Percentiles rank a stretch among this genome's conserved stretches.
Evolutionary conservation across 1,140 invertebrate genomes (phyloP).

Genomic region (Eurytemora carolleeae): DNA sequence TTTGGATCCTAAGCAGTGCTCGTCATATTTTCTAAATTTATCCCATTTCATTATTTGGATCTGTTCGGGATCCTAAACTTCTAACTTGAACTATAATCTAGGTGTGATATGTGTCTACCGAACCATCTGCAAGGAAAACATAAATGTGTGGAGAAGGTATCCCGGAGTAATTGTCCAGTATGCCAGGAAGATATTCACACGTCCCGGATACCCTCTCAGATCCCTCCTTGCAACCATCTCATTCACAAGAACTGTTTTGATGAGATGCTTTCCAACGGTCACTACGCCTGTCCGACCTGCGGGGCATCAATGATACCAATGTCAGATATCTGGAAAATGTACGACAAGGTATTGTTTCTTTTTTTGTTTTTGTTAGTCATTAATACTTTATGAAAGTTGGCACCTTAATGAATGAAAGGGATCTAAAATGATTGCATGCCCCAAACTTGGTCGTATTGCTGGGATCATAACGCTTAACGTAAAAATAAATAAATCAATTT

Average conservation of each 20-base stretch:
- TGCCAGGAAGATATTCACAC: constrained; percentile 73
- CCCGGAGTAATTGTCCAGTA: constrained; percentile 60
- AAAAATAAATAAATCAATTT: no score
- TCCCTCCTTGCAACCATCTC: constrained; percentile 63
- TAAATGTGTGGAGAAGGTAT: constrained; percentile 69
- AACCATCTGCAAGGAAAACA: constrained; percentile 53
- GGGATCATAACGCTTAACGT: no score
- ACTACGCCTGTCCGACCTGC: constrained; percentile 68
- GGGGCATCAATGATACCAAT: constrained; percentile 47
- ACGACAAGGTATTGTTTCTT: constrained; percentile 15
- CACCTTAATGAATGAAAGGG: no score
- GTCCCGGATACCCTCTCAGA: constrained; percentile 59
- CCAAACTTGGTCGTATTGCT: no score
- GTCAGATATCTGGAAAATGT: neutral
- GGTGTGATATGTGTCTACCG: constrained; percentile 68
- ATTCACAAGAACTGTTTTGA: constrained; percentile 59
- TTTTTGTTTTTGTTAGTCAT: constrained; percentile 46
- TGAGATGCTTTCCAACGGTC: constrained; percentile 47
- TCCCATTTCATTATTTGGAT: no score
- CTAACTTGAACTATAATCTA: no score
- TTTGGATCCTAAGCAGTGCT: no score
- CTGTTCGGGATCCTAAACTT: no score
- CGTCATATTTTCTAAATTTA: no score
- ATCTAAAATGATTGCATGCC: no score
- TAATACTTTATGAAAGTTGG: no score